These are phyloP conservation scores for Apantesis nais DNA, from an alignment of 2,888 invertebrate species.

Conservation along the genomic window DNA sequence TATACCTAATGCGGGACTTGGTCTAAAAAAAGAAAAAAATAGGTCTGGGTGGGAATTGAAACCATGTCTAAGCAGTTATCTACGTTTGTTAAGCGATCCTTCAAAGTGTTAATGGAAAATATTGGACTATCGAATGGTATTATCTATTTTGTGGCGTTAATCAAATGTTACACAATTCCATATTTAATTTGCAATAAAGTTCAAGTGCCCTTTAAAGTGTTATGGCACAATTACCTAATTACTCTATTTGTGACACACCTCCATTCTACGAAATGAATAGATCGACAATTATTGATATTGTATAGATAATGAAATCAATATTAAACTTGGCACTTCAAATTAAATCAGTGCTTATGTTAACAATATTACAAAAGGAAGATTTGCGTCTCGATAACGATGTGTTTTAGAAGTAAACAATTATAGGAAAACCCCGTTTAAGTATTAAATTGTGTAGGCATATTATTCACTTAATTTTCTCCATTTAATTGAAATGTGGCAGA, in stretches of 20 bases:
- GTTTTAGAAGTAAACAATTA: slow-evolving; percentile 21
- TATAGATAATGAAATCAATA: slow-evolving; percentile 24
- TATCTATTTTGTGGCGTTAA: background rate
- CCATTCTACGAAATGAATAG: slow-evolving; percentile 27
- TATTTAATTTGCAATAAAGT: slow-evolving; percentile 11
- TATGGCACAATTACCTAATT: slow-evolving; percentile 26
- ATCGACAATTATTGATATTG: slow-evolving; percentile 14
- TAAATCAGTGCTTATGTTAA: slow-evolving; percentile 32
- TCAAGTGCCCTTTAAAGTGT: slow-evolving; percentile 15
- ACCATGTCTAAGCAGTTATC: background rate
- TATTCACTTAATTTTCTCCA: slow-evolving; percentile 24
- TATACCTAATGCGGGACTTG: too few species aligned
- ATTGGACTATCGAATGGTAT: background rate
- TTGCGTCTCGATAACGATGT: slow-evolving; percentile 26
- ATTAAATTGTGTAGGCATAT: slow-evolving; percentile 43
- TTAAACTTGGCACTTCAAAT: slow-evolving; percentile 33
- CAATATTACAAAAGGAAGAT: slow-evolving; percentile 19
- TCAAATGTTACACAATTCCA: slow-evolving; percentile 3
- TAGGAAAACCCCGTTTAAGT: slow-evolving; percentile 47
- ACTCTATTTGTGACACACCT: slow-evolving; percentile 30
- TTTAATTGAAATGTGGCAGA: too few species aligned
- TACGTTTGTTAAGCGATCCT: background rate
- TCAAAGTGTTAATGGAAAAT: background rate
- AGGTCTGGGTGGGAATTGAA: background rate
- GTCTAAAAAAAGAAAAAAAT: too few species aligned